A percentile compares a stretch with the other conserved stretches of the same genome.
These are phyloP conservation scores for Sapajus apella DNA, from an alignment of 2,113 vertebrate species.

Conservation along the genomic window DNA sequence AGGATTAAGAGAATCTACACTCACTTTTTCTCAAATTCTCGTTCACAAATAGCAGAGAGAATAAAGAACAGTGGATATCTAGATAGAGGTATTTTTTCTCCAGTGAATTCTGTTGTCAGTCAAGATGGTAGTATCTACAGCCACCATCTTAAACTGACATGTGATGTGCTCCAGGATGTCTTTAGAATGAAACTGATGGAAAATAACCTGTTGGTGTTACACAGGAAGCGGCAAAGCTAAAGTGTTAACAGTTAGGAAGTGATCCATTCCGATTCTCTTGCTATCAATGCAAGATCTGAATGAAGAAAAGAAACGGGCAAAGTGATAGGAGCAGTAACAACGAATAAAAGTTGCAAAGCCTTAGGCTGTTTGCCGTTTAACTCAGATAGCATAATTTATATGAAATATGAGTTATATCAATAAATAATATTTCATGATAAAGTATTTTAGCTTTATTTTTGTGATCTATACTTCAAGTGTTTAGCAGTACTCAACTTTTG, in stretches of 20 bases:
- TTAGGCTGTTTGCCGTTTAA: not conserved
- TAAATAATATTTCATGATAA: not conserved
- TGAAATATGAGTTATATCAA: not conserved
- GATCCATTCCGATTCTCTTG: not conserved
- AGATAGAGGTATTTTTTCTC: not conserved
- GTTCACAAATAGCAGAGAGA: not conserved
- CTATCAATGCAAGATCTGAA: conserved; percentile 37
- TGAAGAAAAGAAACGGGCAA: not conserved
- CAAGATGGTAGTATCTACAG: not conserved
- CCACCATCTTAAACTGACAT: not conserved
- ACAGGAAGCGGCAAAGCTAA: not conserved
- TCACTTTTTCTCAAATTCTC: conserved; percentile 7
- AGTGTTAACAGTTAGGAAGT: not conserved
- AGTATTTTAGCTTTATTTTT: not conserved
- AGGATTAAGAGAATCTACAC: not conserved
- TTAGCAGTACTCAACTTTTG: not conserved
- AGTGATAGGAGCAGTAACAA: not conserved
- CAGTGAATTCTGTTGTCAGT: not conserved
- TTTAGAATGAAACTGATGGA: not conserved
- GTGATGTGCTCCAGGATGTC: not conserved
- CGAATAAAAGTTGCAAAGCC: not conserved
- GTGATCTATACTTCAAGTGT: not conserved
- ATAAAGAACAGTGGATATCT: not conserved
- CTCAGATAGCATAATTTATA: not conserved
- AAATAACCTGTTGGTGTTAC: conserved; percentile 19